Base-by-base conservation (phyloP, 2,888 invertebrate species). In the Bruchidius siliquastri region DNA sequence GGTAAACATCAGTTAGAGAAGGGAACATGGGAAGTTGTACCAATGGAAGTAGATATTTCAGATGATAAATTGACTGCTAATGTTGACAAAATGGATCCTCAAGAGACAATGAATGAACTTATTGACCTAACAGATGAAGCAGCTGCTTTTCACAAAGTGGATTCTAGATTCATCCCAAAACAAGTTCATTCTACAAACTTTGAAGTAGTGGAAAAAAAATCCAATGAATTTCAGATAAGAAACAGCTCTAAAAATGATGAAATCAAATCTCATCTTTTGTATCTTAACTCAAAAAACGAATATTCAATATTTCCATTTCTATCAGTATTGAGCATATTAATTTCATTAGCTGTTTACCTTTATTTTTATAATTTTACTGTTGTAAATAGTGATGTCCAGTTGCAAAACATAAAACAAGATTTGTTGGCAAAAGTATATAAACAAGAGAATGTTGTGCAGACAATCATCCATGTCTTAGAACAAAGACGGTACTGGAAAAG, bases 391-490 rank as follows among this genome's bases (percentile, higher is more conserved):
- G 76, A 77, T 71, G 49, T 76, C 32, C 77, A 78, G 69, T 69
- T 78, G 26, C 68, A 76, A 70, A 72, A 77, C 26, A 75, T 82
- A 71, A 75, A 76, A 72, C 72, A 73, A 22, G 79, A 81, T 71
- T 75, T 82, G 71, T 22, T 71, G 68, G 73, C 70, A 10, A 77
- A 76, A 21, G 77, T 83, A 18, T 71, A 79, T 72, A 74, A 77
- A 71, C 83, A 84, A 76, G 75, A 76, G 71, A 72, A 76, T 18
- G 76, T 79, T 20, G 68, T 83, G 4, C 72, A 75, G 13, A 71
- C 76, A 6, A 74, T 83, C 30, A 71, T 78, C n/a, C 67, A 75
- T 66, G 78, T 72, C 73, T 77, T 84, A 67, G 76, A 80, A 70
- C 22, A 72, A 22, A 76, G 79, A 70, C 67, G 76, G 22, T 75